A percentile compares a stretch with the other conserved stretches of the same genome.
Conservation (phyloP, 2,113 vertebrate species). For the Forbesichthys agassizii region DNA sequence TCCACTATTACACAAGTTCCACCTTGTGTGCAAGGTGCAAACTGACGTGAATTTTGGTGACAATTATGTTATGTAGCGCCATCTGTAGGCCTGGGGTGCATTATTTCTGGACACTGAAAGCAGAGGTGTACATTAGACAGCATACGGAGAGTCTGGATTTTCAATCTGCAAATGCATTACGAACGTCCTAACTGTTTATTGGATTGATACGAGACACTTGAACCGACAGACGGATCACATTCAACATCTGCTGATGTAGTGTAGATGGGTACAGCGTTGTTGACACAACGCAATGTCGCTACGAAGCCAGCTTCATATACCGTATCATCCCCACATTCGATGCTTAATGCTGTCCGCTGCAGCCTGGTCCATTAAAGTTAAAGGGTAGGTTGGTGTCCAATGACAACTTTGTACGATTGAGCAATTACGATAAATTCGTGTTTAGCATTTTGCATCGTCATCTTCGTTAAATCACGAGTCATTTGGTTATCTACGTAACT, state of each 20-base stretch:
- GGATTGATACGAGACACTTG: conserved; percentile 1
- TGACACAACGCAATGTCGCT: conserved; percentile 37
- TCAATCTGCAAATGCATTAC: neutral
- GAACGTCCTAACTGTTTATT: neutral
- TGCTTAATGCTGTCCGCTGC: conserved; percentile 42
- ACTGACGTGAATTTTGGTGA: too few species aligned
- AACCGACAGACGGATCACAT: neutral
- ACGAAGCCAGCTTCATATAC: conserved; percentile 44
- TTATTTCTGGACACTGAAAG: neutral
- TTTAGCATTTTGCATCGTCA: neutral
- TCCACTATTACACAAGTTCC: too few species aligned
- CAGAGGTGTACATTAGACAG: conserved; percentile 3
- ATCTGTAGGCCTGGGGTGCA: conserved; percentile 6
- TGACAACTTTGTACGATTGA: neutral
- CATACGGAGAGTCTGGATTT: conserved; percentile 14
- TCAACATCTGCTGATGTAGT: neutral
- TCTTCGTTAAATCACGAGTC: conserved; percentile 2
- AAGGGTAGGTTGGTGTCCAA: conserved; percentile 47
- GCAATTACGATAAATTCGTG: neutral
- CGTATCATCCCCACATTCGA: conserved; percentile 28
- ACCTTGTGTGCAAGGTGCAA: too few species aligned
- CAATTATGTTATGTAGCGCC: conserved; percentile 36
- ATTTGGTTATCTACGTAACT: neutral
- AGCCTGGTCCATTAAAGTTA: conserved; percentile 36
- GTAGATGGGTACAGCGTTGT: conserved; percentile 34